Percentiles rank a stretch among this genome's conserved stretches.
phyloP scores from a whole-genome alignment of 2,113 vertebrate genomes.

The Alethe castanea region DNA sequence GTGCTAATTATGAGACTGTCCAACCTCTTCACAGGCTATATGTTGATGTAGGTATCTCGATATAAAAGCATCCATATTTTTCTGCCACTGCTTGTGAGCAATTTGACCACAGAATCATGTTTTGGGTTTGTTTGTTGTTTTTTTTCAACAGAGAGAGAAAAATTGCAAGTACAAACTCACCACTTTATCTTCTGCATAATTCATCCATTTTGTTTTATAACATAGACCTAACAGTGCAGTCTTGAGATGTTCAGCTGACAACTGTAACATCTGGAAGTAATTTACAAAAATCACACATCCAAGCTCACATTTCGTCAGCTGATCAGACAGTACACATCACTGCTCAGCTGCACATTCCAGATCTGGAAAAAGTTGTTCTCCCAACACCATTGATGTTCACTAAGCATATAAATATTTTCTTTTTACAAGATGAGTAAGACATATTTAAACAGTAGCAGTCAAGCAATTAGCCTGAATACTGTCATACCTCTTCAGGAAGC shows the following conservation, averaged over 20 bases:
- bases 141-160: not conserved
- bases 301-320: conserved; percentile 31
- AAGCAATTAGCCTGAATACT: not conserved
- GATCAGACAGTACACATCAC: not conserved
- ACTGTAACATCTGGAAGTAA: not conserved
- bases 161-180: not conserved
- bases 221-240: not conserved
- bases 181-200: not conserved
- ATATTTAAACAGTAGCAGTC: not conserved
- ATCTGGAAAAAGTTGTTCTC: not conserved
- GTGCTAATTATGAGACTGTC: not conserved
- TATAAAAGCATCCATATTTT: not conserved
- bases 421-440: not conserved
- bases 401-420: not conserved
- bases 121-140: not conserved
- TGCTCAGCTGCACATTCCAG: conserved; percentile 5
- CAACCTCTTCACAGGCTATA: not conserved
- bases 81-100: not conserved
- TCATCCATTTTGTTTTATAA: conserved; percentile 6
- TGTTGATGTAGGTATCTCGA: not conserved
- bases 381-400: not conserved
- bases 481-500: not conserved
- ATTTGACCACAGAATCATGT: fast-evolving
- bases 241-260: not conserved
- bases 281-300: conserved; percentile 18